Evolutionary conservation across 2,797 vertebrate species (phyloP).

Genomic region (Lagodon rhomboides): DNA sequence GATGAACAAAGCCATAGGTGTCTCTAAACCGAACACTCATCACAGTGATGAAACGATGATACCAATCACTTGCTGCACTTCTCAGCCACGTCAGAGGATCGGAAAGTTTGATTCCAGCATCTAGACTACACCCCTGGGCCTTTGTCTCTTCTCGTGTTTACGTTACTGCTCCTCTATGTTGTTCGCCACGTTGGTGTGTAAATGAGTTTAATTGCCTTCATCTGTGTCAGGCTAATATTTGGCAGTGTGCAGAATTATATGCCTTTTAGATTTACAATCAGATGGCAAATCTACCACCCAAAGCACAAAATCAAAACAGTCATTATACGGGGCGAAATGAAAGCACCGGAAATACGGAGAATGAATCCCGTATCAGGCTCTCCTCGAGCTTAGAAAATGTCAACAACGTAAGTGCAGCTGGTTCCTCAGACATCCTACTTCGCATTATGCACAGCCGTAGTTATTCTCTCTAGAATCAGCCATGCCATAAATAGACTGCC

Average conservation of each 20-base stretch:
- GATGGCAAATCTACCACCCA: not conserved
- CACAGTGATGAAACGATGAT: conserved; percentile 4
- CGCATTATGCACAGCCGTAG: not conserved
- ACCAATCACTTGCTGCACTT: not conserved
- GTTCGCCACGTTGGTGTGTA: not conserved
- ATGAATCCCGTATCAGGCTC: not conserved
- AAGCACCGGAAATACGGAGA: not conserved
- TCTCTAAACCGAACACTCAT: not conserved
- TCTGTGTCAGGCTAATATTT: not conserved
- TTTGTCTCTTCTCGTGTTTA: not conserved
- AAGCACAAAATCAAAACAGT: conserved; percentile 4
- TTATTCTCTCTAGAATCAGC: conserved; percentile 29
- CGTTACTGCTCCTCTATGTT: not conserved
- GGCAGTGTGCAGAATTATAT: not conserved
- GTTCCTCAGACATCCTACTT: not conserved
- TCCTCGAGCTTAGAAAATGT: conserved; percentile 9
- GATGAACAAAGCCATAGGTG: conserved; percentile 10
- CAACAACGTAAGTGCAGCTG: conserved; percentile 6
- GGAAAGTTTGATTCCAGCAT: not conserved
- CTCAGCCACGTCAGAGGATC: not conserved
- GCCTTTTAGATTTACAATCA: not conserved
- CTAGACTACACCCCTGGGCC: rapidly evolving
- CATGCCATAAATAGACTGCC: conserved; percentile 36
- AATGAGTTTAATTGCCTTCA: not conserved
- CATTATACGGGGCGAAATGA: not conserved